These are phyloP conservation scores for Geotrupes spiniger DNA, from an alignment of 2,888 invertebrate species.

Conservation along the genomic window DNA sequence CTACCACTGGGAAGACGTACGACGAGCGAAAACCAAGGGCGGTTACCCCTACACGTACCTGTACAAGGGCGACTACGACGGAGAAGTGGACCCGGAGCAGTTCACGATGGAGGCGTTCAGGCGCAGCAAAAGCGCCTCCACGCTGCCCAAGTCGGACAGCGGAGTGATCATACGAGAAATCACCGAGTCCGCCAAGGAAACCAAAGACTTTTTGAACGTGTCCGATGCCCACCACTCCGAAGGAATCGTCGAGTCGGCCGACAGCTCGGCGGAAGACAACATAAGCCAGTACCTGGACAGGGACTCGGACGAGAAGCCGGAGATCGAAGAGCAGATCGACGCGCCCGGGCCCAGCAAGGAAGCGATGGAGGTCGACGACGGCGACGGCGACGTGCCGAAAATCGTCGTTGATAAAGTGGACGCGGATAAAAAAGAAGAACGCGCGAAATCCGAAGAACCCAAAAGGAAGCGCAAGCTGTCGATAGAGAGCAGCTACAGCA, in stretches of 20 bases:
- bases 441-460: slow-evolving; percentile 35
- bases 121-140: slow-evolving; percentile 34
- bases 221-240: not conserved
- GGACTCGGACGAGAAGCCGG: slow-evolving; percentile 35
- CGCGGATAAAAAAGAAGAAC: slow-evolving; percentile 1
- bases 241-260: slow-evolving; percentile 38
- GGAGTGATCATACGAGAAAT: slow-evolving; percentile 31
- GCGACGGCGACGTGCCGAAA: too few species aligned
- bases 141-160: slow-evolving; percentile 28
- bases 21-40: slow-evolving; percentile 66
- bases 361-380: slow-evolving; percentile 11
- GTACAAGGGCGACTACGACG: slow-evolving; percentile 58
- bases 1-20: slow-evolving; percentile 79
- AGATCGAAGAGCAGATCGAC: slow-evolving; percentile 11
- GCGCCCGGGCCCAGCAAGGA: not conserved
- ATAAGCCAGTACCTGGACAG: slow-evolving; percentile 49
- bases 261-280: slow-evolving; percentile 44
- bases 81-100: slow-evolving; percentile 46
- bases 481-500: slow-evolving; percentile 35
- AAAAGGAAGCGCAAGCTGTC: slow-evolving; percentile 33
- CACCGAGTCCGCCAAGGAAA: slow-evolving; percentile 11
- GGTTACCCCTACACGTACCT: slow-evolving; percentile 81
- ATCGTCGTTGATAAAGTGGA: slow-evolving; percentile 9
- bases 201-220: slow-evolving; percentile 17
- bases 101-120: slow-evolving; percentile 41